A percentile compares a stretch with the other conserved stretches of the same genome.
Evolutionary conservation across 64 coral and sea anemone genomes (phyloP).

Genomic region (Stichodactyla mertensii): DNA sequence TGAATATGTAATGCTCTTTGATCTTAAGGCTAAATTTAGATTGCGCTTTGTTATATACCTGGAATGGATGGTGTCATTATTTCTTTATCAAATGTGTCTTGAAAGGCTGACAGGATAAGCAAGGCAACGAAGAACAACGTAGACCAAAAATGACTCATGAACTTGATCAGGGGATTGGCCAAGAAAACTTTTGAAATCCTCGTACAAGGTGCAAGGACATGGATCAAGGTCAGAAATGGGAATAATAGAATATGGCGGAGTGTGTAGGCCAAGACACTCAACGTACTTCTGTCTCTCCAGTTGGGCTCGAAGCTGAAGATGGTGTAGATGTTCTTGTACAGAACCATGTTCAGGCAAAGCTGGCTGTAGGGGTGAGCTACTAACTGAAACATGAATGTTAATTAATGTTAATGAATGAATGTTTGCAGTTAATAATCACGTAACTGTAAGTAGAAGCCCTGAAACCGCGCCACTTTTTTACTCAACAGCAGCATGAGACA

Average conservation of each 20-base stretch:
- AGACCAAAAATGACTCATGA: constrained; percentile 58
- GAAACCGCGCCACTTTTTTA: no score
- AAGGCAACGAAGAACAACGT: constrained; percentile 52
- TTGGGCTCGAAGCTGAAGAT: background rate
- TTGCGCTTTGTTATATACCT: constrained; percentile 12
- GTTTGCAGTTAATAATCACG: no score
- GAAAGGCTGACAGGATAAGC: constrained; percentile 57
- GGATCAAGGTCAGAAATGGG: constrained; percentile 49
- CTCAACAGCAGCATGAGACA: no score
- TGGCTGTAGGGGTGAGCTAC: constrained; percentile 84
- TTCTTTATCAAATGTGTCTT: constrained; percentile 55
- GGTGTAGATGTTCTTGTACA: constrained; percentile 56
- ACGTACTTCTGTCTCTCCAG: constrained; percentile 39
- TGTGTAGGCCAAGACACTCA: constrained; percentile 33
- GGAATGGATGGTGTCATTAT: constrained; percentile 38
- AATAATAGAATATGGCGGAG: constrained; percentile 52
- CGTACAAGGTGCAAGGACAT: constrained; percentile 23
- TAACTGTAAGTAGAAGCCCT: no score
- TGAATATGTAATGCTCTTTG: no score
- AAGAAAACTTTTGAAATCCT: constrained; percentile 14
- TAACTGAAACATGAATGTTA: constrained; percentile 16
- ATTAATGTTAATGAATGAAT: no score
- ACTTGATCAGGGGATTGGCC: constrained; percentile 58
- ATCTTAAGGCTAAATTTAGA: no score
- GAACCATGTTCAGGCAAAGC: constrained; percentile 56